phyloP scores from a whole-genome alignment of 2,888 invertebrate genomes.

The Neocrepidodera transversa region DNA sequence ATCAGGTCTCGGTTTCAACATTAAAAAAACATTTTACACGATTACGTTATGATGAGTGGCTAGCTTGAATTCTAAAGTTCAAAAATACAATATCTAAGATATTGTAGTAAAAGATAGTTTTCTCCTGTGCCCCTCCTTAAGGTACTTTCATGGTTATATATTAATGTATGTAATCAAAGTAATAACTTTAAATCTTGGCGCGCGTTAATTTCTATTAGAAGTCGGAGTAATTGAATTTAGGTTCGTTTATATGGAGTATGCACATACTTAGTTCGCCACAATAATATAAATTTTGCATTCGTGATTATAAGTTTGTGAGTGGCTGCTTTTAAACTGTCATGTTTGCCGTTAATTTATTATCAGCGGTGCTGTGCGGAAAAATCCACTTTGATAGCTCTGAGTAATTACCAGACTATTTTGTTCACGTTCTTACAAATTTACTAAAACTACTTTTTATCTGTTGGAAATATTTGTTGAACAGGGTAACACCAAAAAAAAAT shows the following conservation, averaged over 20 bases:
- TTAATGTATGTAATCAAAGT: constrained; percentile 50
- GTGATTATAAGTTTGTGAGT: constrained; percentile 51
- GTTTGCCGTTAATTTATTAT: constrained; percentile 53
- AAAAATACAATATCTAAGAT: too few relatives aligned
- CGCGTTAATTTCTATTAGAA: constrained; percentile 54
- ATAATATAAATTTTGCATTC: constrained; percentile 49
- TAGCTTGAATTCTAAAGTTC: too few relatives aligned
- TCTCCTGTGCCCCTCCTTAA: neutral
- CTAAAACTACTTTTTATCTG: neutral
- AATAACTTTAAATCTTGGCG: constrained; percentile 52
- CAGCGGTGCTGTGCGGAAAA: neutral
- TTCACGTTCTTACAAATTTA: neutral
- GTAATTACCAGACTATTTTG: constrained; percentile 1
- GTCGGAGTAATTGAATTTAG: constrained; percentile 52
- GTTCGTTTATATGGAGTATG: constrained; percentile 54
- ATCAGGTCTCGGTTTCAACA: too few relatives aligned
- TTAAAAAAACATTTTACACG: too few relatives aligned
- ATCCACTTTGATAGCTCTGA: neutral
- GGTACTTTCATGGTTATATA: constrained; percentile 28
- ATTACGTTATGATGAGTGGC: too few relatives aligned
- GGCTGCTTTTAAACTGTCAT: constrained; percentile 56
- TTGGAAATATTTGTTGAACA: neutral
- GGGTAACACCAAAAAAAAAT: too few relatives aligned
- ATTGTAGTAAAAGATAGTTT: too few relatives aligned
- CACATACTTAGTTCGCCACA: constrained; percentile 46